These are phyloP conservation scores for Tokudaia tokunoshimensis DNA, from an alignment of 2,797 vertebrate species.

Conservation along the genomic window DNA sequence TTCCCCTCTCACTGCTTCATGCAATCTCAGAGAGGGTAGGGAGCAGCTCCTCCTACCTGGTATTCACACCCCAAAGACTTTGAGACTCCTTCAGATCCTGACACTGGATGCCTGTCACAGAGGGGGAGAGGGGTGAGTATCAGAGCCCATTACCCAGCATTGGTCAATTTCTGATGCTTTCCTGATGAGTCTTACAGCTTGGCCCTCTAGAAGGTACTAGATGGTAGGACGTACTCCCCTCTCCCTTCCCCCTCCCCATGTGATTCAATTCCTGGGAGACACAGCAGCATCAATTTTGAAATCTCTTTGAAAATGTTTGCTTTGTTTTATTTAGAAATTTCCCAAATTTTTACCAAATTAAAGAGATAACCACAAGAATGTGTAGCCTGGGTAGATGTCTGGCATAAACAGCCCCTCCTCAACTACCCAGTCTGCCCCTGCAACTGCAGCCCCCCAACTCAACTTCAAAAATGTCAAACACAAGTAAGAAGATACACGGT, in stretches of 20 bases:
- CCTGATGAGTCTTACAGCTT: not conserved
- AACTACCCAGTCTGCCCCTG: not conserved
- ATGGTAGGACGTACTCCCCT: not conserved
- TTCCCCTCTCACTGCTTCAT: not conserved
- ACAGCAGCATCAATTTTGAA: constrained; percentile 84
- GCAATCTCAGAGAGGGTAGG: not conserved
- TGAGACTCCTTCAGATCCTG: not conserved
- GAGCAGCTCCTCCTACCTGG: not conserved
- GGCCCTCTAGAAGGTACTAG: not conserved
- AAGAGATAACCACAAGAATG: constrained; percentile 88
- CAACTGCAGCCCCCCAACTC: constrained; percentile 76
- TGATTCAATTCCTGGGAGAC: constrained; percentile 81
- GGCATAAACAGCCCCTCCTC: constrained; percentile 68
- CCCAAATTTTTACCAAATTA: constrained; percentile 88
- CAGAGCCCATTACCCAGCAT: not conserved
- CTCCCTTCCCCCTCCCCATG: fast-evolving
- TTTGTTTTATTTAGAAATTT: constrained; percentile 89
- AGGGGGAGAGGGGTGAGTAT: not conserved
- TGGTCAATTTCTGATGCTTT: not conserved
- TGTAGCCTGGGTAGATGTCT: constrained; percentile 77
- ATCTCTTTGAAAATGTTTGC: constrained; percentile 87
- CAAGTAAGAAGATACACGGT: not conserved
- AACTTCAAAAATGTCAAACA: constrained; percentile 69
- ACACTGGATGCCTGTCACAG: fast-evolving
- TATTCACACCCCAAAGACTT: not conserved